Percentiles rank a stretch among this genome's conserved stretches.
Evolutionary conservation across 1,140 invertebrate species (phyloP).

Genomic region (Ips typographus): DNA sequence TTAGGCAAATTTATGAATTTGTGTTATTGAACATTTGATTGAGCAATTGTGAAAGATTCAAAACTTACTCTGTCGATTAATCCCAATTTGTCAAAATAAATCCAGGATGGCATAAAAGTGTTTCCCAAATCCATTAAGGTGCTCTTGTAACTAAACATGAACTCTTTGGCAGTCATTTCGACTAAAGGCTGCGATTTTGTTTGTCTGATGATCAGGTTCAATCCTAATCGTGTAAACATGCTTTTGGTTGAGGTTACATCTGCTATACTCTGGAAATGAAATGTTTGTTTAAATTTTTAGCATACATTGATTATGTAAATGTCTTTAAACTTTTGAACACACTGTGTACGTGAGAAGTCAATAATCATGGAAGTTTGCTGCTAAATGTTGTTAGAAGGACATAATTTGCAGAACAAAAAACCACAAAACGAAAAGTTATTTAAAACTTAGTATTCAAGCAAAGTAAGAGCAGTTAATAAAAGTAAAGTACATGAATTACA

Average conservation of each 20-base stretch:
- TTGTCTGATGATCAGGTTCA: constrained; percentile 68
- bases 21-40: background rate
- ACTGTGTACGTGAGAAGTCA: too few relatives aligned
- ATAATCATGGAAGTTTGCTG: too few relatives aligned
- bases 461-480: too few relatives aligned
- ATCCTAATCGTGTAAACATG: constrained; percentile 62
- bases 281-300: background rate
- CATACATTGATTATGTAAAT: too few relatives aligned
- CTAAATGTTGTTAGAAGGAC: too few relatives aligned
- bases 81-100: constrained; percentile 78
- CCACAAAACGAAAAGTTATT: too few relatives aligned
- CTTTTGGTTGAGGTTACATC: constrained; percentile 67
- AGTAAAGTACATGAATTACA: too few relatives aligned
- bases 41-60: background rate
- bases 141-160: constrained; percentile 80
- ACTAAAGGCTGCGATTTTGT: constrained; percentile 69
- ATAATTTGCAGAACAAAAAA: too few relatives aligned
- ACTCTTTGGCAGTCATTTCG: constrained; percentile 76
- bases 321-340: too few relatives aligned
- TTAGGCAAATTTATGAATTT: background rate
- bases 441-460: too few relatives aligned
- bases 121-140: constrained; percentile 74
- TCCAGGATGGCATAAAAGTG: constrained; percentile 75
- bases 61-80: constrained; percentile 76
- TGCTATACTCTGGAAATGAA: constrained; percentile 67